Conservation (phyloP, 30 jellyfish, hydroid and myxozoan species). For the Cassiopea andromeda region DNA sequence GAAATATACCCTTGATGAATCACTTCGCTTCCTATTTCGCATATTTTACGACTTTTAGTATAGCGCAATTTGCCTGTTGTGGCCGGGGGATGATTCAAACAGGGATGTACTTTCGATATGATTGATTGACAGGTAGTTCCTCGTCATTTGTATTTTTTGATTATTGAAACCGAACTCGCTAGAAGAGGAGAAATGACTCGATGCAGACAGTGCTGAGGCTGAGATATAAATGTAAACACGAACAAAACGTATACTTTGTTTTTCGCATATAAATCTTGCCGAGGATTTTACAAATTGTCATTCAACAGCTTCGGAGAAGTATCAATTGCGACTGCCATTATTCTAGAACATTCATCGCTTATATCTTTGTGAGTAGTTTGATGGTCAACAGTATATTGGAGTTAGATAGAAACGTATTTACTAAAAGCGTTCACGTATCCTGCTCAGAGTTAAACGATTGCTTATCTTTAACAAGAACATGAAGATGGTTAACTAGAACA, state of each 20-base stretch:
- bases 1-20: not conserved
- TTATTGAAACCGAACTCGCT: not conserved
- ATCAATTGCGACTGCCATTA: too few species aligned
- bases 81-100: not conserved
- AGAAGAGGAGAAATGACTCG: not conserved
- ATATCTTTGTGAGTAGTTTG: too few species aligned
- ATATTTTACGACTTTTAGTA: not conserved
- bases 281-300: too few species aligned
- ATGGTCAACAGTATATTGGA: too few species aligned
- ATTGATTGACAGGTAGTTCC: constrained; percentile 72
- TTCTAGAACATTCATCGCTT: too few species aligned
- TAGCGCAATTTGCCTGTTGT: not conserved
- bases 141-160: constrained; percentile 7
- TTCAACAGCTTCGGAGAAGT: too few species aligned
- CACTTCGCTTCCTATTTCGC: not conserved
- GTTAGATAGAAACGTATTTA: too few species aligned
- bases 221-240: too few species aligned
- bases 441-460: too few species aligned
- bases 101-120: constrained; percentile 44
- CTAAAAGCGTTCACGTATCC: too few species aligned
- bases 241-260: not conserved
- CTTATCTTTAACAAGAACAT: too few species aligned
- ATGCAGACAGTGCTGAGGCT: not conserved
- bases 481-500: not conserved
- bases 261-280: too few species aligned